phyloP scores from a whole-genome alignment of 2,797 vertebrate genomes.

The Crypturellus tataupa region DNA sequence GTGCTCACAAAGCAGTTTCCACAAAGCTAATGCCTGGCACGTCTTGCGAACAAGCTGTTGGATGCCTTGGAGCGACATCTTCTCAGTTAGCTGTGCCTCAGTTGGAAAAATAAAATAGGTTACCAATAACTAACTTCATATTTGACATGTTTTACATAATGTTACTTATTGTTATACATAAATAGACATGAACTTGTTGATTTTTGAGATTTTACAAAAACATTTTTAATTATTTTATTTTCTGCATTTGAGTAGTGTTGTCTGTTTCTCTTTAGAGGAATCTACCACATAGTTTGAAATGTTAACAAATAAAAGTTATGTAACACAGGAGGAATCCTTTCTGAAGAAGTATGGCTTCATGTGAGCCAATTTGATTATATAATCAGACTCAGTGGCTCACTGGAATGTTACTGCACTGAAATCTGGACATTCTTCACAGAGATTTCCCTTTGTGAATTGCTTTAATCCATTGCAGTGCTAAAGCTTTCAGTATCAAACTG shows the following conservation, averaged over 20 bases:
- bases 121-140: not conserved
- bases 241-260: not conserved
- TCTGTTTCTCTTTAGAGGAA: not conserved
- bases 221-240: accelerated
- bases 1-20: slow-evolving; percentile 97
- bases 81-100: slow-evolving; percentile 95
- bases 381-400: not conserved
- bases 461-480: not conserved
- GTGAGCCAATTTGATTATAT: not conserved
- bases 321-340: not conserved
- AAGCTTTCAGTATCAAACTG: not conserved
- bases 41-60: slow-evolving; percentile 94
- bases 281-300: too few species aligned
- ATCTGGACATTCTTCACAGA: not conserved
- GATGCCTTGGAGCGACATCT: slow-evolving; percentile 93
- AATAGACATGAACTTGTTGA: not conserved
- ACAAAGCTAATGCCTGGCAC: slow-evolving; percentile 92
- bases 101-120: slow-evolving; percentile 75
- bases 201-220: not conserved
- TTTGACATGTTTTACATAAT: not conserved
- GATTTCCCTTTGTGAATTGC: not conserved
- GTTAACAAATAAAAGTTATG: too few species aligned
- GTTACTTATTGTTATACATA: too few species aligned
- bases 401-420: not conserved
- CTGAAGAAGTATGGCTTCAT: not conserved